Conservation (phyloP, 2,888 invertebrate species). For the Pammene aurita region DNA sequence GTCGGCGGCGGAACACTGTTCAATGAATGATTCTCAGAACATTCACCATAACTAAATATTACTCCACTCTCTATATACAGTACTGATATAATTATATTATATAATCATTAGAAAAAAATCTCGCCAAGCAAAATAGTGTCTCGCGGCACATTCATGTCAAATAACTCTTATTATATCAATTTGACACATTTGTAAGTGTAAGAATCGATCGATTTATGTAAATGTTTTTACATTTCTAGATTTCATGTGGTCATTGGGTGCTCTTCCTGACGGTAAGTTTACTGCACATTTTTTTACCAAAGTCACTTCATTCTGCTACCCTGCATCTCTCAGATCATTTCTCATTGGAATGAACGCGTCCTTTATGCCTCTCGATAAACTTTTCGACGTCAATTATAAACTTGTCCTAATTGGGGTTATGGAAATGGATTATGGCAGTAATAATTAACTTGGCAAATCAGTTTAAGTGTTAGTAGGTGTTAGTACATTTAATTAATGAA, state of each 20-base stretch:
- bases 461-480: conserved; percentile 60
- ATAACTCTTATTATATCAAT: conserved; percentile 56
- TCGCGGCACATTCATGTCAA: conserved; percentile 71
- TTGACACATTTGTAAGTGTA: conserved; percentile 69
- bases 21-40: conserved; percentile 44
- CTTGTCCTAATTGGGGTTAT: conserved; percentile 60
- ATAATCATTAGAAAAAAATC: conserved; percentile 52
- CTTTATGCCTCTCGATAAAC: conserved; percentile 29
- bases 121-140: conserved; percentile 84
- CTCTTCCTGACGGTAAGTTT: conserved; percentile 97
- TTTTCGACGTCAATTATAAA: conserved; percentile 41
- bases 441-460: conserved; percentile 63
- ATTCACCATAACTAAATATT: conserved; percentile 59
- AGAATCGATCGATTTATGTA: conserved; percentile 82
- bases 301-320: conserved; percentile 63
- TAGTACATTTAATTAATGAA: conserved; percentile 64
- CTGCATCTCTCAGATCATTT: conserved; percentile 61
- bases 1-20: conserved; percentile 14
- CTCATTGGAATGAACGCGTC: conserved; percentile 42
- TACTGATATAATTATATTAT: conserved; percentile 56
- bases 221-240: conserved; percentile 90
- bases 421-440: conserved; percentile 61
- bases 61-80: conserved; percentile 58
- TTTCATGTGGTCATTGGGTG: conserved; percentile 99
- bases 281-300: conserved; percentile 68